Evolutionary conservation across 2,888 invertebrate species (phyloP), one percentile per base, ranked within the genome.

Genomic region (Sinodicranocentrus sp.): DNA sequence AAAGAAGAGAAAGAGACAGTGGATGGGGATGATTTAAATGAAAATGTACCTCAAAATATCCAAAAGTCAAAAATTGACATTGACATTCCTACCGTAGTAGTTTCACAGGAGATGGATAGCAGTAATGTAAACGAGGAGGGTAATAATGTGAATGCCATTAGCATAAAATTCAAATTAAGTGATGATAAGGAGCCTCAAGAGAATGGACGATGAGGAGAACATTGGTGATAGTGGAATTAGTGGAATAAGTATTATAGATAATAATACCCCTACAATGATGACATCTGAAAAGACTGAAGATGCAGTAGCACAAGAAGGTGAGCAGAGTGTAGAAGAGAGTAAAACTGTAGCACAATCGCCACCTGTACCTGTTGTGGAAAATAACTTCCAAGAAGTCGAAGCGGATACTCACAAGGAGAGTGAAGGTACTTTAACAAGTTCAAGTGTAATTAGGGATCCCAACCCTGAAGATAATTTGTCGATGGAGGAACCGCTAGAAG

Each of bases 121-220:
- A n/a, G n/a, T n/a, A n/a, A n/a, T n/a, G n/a, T n/a, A n/a, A n/a
- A n/a, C n/a, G n/a, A n/a, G n/a, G n/a, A n/a, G n/a, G n/a, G n/a
- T n/a, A n/a, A 72, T 26, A 43, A 72, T 61, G 59, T 10, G 21
- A 44, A 48, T 15, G 28, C 57, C 39, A 77, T 77, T 77, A 68
- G 59, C 77, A 77, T 68, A 68, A 44, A 77, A 77, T 77, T 77
- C 68, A 68, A 67, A 77, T 76, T 67, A 76, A 43, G 23, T 52
- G 6, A 28, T 25, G n/a, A n/a, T 19, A 52, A 48, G 21, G 26
- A 76, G 10, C 28, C 28, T 15, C 15, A 63, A 48, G 19, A 25
- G 54, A 15, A 44, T 52, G 17, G 44, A 43, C 2, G 13, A 43
- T 3, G 63, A 71, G 13, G 70, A 70, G 19, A 71, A 70, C 48